Conservation (phyloP, 1,140 invertebrate genomes). For the Microvelia longipes region DNA sequence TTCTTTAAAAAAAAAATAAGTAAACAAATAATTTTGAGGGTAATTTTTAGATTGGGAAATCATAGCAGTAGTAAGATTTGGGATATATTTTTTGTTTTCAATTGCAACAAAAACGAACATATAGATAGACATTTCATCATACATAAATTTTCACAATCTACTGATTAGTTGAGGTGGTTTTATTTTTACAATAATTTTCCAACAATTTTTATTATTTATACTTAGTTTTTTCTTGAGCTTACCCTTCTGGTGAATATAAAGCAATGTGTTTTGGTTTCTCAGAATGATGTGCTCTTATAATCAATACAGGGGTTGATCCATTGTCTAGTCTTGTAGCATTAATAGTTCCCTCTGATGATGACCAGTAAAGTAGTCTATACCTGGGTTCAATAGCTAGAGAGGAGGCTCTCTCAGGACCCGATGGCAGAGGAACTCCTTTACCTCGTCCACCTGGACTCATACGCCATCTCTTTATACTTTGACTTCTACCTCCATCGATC, state of each 20-base stretch:
- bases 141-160: no score
- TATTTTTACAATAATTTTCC: no score
- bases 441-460: slow-evolving; percentile 39
- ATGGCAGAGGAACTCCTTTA: slow-evolving; percentile 5
- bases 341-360: slow-evolving; percentile 62
- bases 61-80: no score
- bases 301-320: slow-evolving; percentile 43
- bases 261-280: slow-evolving; percentile 68
- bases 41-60: no score
- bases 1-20: no score
- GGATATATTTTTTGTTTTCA: no score
- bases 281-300: slow-evolving; percentile 48
- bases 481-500: slow-evolving; percentile 47
- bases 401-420: slow-evolving; percentile 3
- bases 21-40: no score
- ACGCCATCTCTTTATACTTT: slow-evolving; percentile 53
- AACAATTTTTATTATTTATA: no score
- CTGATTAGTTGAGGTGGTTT: no score
- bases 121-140: no score
- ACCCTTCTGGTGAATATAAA: slow-evolving; percentile 62
- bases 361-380: slow-evolving; percentile 65
- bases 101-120: no score
- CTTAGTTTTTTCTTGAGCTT: no score
- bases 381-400: slow-evolving; percentile 17
- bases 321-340: slow-evolving; percentile 66